Percentiles rank a stretch among this genome's conserved stretches.
Evolutionary conservation across 2,113 vertebrate species (phyloP).

Genomic region (Gavialis gangeticus): DNA sequence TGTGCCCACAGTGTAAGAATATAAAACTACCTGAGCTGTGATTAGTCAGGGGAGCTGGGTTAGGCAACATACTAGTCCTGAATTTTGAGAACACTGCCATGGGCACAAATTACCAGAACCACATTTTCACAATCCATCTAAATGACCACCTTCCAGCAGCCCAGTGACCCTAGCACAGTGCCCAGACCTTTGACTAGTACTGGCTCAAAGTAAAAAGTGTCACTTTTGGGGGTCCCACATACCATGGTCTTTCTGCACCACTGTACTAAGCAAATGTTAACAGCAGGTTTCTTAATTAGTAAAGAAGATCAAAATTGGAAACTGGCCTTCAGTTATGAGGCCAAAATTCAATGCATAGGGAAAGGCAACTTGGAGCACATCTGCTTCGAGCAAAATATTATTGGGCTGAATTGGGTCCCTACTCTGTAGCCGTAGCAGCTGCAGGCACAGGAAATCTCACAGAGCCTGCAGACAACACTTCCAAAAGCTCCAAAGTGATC

Average conservation of each 20-base stretch:
- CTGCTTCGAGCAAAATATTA: background rate
- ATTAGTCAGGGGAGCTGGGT: background rate
- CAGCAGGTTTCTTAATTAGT: background rate
- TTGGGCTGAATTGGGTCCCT: background rate
- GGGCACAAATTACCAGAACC: background rate
- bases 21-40: background rate
- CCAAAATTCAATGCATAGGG: background rate
- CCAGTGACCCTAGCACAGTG: background rate
- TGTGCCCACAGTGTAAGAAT: background rate
- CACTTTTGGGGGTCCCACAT: background rate
- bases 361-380: background rate
- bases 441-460: background rate
- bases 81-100: background rate
- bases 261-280: background rate
- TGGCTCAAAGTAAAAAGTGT: background rate
- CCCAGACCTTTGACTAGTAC: background rate
- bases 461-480: too few species aligned
- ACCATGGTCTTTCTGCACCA: background rate
- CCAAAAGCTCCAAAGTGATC: too few species aligned
- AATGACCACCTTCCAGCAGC: background rate
- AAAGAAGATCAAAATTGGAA: background rate
- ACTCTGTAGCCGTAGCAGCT: background rate
- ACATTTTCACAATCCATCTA: background rate
- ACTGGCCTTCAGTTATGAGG: background rate
- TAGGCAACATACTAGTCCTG: background rate